These are phyloP conservation scores for Agonopterix alstromeriana DNA, from an alignment of 2,888 invertebrate species.

Conservation along the genomic window DNA sequence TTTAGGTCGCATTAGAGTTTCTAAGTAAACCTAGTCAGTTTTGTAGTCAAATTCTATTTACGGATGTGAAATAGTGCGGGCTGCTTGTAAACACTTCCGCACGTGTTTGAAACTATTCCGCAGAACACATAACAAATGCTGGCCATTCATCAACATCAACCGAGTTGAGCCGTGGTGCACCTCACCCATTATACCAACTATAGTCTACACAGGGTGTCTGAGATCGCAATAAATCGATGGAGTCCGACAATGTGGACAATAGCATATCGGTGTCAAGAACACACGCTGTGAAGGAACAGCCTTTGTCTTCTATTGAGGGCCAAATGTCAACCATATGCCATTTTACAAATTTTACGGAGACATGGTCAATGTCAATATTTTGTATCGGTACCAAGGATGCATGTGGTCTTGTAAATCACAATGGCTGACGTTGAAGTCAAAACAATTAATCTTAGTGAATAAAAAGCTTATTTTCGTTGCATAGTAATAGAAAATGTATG, in stretches of 20 bases:
- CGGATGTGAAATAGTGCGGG: not conserved
- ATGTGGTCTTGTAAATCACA: not conserved
- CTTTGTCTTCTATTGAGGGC: slow-evolving; percentile 48
- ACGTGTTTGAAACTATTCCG: slow-evolving; percentile 2
- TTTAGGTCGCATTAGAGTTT: too few species aligned
- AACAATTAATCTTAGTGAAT: too few species aligned
- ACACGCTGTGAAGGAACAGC: slow-evolving; percentile 19
- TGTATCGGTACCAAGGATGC: slow-evolving; percentile 5
- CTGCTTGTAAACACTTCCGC: slow-evolving; percentile 7
- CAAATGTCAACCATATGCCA: slow-evolving; percentile 34
- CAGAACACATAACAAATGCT: slow-evolving; percentile 34
- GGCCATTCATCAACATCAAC: slow-evolving; percentile 37
- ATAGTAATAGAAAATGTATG: too few species aligned
- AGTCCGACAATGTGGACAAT: slow-evolving; percentile 44
- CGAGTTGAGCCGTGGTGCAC: slow-evolving; percentile 8
- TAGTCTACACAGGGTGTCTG: slow-evolving; percentile 14
- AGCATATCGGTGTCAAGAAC: slow-evolving; percentile 55
- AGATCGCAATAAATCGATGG: slow-evolving; percentile 34
- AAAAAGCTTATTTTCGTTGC: too few species aligned
- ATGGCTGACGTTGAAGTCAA: not conserved
- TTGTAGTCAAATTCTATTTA: slow-evolving; percentile 1
- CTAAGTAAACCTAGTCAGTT: not conserved
- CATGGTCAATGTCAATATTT: slow-evolving; percentile 20
- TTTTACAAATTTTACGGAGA: slow-evolving; percentile 19
- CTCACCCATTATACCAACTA: slow-evolving; percentile 18